Conservation (phyloP, 2,113 vertebrate genomes). For the Corvus moneduloides region DNA sequence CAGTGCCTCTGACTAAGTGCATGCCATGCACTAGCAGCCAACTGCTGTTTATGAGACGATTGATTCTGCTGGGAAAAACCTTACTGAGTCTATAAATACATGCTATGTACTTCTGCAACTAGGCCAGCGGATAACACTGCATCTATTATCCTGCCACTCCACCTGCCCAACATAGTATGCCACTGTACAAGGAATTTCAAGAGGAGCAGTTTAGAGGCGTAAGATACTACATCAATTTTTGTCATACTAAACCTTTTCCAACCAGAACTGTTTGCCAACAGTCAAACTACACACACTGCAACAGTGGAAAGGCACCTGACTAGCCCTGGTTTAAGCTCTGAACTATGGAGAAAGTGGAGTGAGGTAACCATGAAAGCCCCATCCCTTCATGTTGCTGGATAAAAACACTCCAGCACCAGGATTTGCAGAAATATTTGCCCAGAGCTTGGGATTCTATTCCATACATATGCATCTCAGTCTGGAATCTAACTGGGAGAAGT, state of each 20-base stretch:
- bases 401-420: background rate
- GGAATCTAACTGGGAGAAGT: background rate
- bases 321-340: background rate
- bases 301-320: background rate
- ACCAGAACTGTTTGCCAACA: background rate
- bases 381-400: fast-evolving
- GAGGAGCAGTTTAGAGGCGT: background rate
- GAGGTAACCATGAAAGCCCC: background rate
- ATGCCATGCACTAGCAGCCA: background rate
- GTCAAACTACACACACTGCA: background rate
- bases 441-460: background rate
- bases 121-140: background rate
- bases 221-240: background rate
- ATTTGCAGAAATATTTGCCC: background rate
- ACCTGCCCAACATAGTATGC: background rate
- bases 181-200: background rate
- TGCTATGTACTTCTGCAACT: background rate
- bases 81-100: background rate
- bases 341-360: background rate
- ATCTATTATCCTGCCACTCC: background rate
- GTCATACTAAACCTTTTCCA: background rate
- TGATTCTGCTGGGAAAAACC: background rate
- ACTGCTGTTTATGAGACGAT: background rate
- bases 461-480: background rate
- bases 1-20: background rate